These are phyloP conservation scores for Neosalanx taihuensis DNA, from an alignment of 2,797 vertebrate species.

Conservation along the genomic window DNA sequence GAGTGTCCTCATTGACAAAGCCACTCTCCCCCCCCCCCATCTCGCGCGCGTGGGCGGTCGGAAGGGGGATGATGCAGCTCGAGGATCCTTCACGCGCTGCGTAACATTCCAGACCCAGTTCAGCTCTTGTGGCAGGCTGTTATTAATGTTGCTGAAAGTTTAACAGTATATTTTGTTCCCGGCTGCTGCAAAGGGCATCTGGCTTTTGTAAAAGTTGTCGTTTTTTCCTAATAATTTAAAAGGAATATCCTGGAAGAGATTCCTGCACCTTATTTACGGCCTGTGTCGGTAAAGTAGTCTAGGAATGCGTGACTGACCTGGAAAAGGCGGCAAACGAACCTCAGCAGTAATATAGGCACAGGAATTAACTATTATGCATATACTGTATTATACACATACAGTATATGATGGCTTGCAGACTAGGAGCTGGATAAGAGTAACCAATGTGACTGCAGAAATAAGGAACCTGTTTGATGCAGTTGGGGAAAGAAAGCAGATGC, in stretches of 20 bases:
- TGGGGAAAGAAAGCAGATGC: too few species aligned
- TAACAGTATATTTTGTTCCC: background rate
- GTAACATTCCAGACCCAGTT: slow-evolving; percentile 8
- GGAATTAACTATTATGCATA: background rate
- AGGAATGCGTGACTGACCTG: slow-evolving; percentile 26
- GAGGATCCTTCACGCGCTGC: slow-evolving; percentile 1
- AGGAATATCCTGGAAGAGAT: background rate
- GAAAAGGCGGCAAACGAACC: background rate
- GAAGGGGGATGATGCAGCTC: slow-evolving; percentile 15
- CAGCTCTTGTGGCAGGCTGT: background rate
- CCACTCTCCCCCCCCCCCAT: slow-evolving; percentile 64
- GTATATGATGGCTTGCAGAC: too few species aligned
- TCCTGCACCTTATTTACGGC: background rate
- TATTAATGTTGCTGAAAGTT: background rate
- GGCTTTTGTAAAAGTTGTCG: background rate
- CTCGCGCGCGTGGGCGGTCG: slow-evolving; percentile 60
- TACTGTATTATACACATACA: too few species aligned
- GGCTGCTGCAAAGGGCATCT: background rate
- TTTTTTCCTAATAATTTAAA: background rate
- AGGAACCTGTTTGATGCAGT: too few species aligned
- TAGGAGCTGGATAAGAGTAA: background rate
- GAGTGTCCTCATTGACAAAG: slow-evolving; percentile 69
- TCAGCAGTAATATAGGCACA: background rate
- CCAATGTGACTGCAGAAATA: background rate
- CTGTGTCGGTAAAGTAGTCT: background rate